Evolutionary conservation across 2,888 invertebrate genomes (phyloP).

Genomic region (Scelioninae gen. 2): DNA sequence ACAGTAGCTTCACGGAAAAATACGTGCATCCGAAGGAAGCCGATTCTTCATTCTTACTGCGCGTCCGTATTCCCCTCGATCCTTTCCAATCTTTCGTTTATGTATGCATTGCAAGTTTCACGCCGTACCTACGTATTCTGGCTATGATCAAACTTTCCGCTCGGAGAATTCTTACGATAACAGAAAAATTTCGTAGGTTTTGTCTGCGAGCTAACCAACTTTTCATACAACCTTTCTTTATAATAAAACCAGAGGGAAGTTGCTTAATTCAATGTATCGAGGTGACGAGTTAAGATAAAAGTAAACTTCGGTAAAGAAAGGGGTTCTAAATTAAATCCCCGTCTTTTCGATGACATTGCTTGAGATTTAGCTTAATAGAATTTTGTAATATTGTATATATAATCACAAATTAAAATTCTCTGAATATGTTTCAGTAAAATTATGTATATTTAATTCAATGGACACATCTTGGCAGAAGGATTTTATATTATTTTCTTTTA

Average conservation of each 20-base stretch:
- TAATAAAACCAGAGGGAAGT: constrained; percentile 21
- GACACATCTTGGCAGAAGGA: no score
- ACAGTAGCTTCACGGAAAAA: constrained; percentile 53
- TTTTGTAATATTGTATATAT: no score
- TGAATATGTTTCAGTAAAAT: no score
- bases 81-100: constrained; percentile 58
- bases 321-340: neutral
- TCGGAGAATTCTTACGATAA: constrained; percentile 45
- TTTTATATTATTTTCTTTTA: no score
- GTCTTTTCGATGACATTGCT: neutral
- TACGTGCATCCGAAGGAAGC: constrained; percentile 55
- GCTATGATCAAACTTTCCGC: constrained; percentile 58
- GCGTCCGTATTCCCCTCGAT: constrained; percentile 52
- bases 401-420: no score
- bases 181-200: constrained; percentile 49
- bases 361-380: no score
- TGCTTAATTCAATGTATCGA: constrained; percentile 24
- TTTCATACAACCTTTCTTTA: neutral
- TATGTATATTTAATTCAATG: no score
- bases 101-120: constrained; percentile 58
- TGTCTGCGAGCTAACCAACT: neutral
- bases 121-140: constrained; percentile 49
- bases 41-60: constrained; percentile 54
- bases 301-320: neutral
- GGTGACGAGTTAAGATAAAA: constrained; percentile 11